phyloP scores from a whole-genome alignment of 2,888 invertebrate genomes.

The Eumacrocentrus americanus region DNA sequence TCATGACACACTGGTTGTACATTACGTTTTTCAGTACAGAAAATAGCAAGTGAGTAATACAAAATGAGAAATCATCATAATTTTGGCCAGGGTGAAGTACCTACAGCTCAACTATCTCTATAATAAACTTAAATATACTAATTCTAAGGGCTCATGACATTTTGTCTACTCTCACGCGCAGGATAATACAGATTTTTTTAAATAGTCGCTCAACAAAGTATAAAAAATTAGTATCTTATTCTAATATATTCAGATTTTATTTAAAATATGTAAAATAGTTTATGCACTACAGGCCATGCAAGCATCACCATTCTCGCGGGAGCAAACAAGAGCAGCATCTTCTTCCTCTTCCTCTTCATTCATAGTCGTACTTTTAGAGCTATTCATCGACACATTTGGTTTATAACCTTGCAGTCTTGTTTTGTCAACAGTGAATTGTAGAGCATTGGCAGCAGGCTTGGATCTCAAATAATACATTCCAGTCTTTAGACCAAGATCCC shows the following conservation, averaged over 20 bases:
- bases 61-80: no score
- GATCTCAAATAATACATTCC: slow-evolving; percentile 99
- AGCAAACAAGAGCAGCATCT: slow-evolving; percentile 78
- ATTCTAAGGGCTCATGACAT: no score
- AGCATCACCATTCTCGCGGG: slow-evolving; percentile 83
- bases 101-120: no score
- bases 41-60: no score
- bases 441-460: slow-evolving; percentile 94
- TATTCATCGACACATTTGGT: neutral
- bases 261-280: neutral
- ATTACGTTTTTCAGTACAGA: no score
- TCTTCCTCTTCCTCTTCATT: slow-evolving; percentile 12
- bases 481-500: slow-evolving; percentile 88
- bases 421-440: slow-evolving; percentile 98
- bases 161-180: no score
- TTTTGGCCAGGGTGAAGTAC: no score
- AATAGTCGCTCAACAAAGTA: no score
- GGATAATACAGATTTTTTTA: no score
- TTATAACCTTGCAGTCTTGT: slow-evolving; percentile 62
- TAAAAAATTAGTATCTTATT: neutral
- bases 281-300: slow-evolving; percentile 86
- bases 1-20: no score
- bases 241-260: neutral
- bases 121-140: no score
- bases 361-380: neutral